Evolutionary conservation across 2,888 invertebrate species (phyloP), one percentile per base, ranked within the genome.

Genomic region (Theodoxus fluviatilis): DNA sequence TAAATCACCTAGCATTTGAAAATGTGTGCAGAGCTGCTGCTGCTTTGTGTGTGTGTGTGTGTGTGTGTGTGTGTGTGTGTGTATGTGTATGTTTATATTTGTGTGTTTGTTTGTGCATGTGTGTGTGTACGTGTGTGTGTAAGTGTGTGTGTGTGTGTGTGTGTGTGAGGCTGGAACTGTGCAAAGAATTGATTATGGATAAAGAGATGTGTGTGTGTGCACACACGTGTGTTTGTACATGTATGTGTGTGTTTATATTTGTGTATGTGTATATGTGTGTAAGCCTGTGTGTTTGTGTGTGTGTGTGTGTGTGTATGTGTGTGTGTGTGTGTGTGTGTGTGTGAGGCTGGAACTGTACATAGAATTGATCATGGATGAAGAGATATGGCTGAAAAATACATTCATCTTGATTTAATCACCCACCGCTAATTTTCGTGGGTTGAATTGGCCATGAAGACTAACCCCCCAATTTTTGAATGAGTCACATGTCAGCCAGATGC

Each of bases 81-180:
- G 31, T 28, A 9, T 33, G 15, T 49, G 25, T 49, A 22, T 33
- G 33, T 66, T 9, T 66, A 49, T 66, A 49, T 66, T 43, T 65
- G 31, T 65, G 47, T 31, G 49, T 4, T n/a, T 47, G 49, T 47
- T 47, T 47, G 49, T 33, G 57, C 15, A 33, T 28, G 57, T 28
- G 57, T 6, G 57, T 43, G 9, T 43, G 18, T 12, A 43, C 43
- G 43, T 43, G 43, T 7, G 9, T 43, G 18, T 25, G 22, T 59
- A 28, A 6, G 25, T 59, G 22, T 22, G 15, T 15, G 25, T 43
- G 31, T 9, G 3, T 15, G 6, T 57, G 15, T 40, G 43, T 9
- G 40, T 25, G 12, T 4, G 22, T 9, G 15, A 15, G 6, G n/a
- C n/a, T 52, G 35, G 55, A 25, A 18, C 35, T 49, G n/a, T 49